Conservation (phyloP, 2,888 invertebrate genomes). For the Acronicta aceris region DNA sequence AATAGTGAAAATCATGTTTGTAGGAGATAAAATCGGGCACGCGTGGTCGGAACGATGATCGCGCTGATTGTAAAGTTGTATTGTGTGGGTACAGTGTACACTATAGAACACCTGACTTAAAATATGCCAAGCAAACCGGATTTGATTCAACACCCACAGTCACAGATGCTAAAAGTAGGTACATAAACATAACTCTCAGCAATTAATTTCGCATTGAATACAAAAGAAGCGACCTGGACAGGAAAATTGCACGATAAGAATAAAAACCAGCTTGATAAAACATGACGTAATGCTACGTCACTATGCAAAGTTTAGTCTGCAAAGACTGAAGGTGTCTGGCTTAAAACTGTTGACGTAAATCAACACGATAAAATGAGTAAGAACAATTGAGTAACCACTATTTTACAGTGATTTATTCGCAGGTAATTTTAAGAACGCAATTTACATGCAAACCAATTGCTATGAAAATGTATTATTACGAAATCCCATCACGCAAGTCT, state of each 20-base stretch:
- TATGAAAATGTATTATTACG: conserved; percentile 54
- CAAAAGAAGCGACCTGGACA: conserved; percentile 24
- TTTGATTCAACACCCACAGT: conserved; percentile 34
- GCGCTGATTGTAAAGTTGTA: conserved; percentile 59
- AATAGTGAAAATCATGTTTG: conserved; percentile 59
- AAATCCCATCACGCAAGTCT: conserved; percentile 61
- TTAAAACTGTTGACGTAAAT: conserved; percentile 18
- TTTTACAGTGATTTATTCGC: conserved; percentile 40
- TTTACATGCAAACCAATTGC: conserved; percentile 55
- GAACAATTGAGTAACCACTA: conserved; percentile 39
- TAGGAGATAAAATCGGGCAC: conserved; percentile 60
- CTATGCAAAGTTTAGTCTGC: conserved; percentile 18
- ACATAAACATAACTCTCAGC: not conserved
- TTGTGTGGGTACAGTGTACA: conserved; percentile 57
- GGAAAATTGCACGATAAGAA: conserved; percentile 25
- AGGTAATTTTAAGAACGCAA: conserved; percentile 30
- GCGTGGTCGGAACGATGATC: conserved; percentile 60
- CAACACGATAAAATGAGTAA: conserved; percentile 25
- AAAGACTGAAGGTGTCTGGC: conserved; percentile 22
- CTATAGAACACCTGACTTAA: conserved; percentile 66
- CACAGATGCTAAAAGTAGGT: conserved; percentile 14
- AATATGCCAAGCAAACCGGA: conserved; percentile 32
- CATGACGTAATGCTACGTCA: conserved; percentile 37
- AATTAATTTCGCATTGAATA: conserved; percentile 28
- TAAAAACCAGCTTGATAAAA: conserved; percentile 24